Evolutionary conservation across 1,140 invertebrate genomes (phyloP), one percentile per base, ranked within the genome.

Genomic region (Stenopsyche tienmushanensis): DNA sequence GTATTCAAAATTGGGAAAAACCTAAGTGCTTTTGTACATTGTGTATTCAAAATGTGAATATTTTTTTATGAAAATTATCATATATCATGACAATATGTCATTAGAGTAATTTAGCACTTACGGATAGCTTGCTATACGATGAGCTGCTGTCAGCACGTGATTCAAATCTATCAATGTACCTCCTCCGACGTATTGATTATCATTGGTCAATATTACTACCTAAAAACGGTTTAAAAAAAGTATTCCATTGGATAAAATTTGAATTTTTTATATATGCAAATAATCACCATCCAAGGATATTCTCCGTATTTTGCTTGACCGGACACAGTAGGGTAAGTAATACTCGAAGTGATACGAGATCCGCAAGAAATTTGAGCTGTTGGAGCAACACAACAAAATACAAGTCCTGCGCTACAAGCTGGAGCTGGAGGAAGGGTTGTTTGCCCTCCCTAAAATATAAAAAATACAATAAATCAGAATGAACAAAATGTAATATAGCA

Each of bases 101-200:
- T 39, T 39, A n/a, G 34, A 39, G 34, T 21, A n/a, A n/a, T n/a
- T n/a, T n/a, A 20, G 29, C 69, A 81, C 83, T 85, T 78, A 89
- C 87, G 79, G 69, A 60, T 84, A 83, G 52, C 80, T 69, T 23
- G 78, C 72, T 26, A 90, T 77, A 73, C 88, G 86, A 72, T 90
- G 88, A 20, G 87, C 87, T 1, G 83, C 87, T 1, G 89, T 90
- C 1, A 90, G 71, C 3, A 90, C 83, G 72, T 89, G 83, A 18
- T 82, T 78, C 10, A 78, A 70, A 66, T 83, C 82, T 41, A 90
- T 83, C 1, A 91, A 75, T 3, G 85, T 87, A 5, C 86, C 89
- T 13, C 86, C 87, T 15, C 87, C 88, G 34, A 88, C 65, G 70
- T 88, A 90, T 52, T 78, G 80, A 70, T 89, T 82, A 72, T 78